Evolutionary conservation across 2,797 vertebrate genomes (phyloP), one percentile per base, ranked within the genome.

Genomic region (Hemibagrus guttatus): DNA sequence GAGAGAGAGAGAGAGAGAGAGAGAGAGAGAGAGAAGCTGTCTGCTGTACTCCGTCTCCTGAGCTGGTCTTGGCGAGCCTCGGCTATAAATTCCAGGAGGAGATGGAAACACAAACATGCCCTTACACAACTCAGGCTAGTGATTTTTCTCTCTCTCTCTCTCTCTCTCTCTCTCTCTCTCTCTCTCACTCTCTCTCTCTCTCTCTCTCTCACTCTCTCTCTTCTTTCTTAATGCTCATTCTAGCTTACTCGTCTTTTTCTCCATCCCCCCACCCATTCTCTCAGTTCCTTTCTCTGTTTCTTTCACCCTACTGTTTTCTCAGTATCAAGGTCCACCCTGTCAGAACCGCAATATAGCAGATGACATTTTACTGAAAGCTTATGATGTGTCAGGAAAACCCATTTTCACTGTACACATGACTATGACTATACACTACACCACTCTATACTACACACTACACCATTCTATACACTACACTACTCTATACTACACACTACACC

Each of bases 101-200:
- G 92, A 86, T 95, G 94, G 95, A 96, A 95, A 96, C 94, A 95
- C 95, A 96, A 96, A 96, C 95, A 96, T 88, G 93, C 90, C 85
- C 90, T 83, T 88, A 90, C 91, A 91, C 56, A 87, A 90, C 89
- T 90, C 81, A 87, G 91, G 87, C 88, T 28, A 90, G 89, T 90
- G 89, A 87, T 61, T 13, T 82, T 9, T 85, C 46, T 82, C 42
- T 76, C 58, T 61, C 16, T 59, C 35, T 79, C 49, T 69, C 68
- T 63, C 39, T 69, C 26, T 63, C 28, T n/a, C 39, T 75, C 54
- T 84, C 68, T 61, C 68, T 84, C 54, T 28, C 52, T 74, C 52
- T 72, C 68, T 71, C 64, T 68, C 21, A 54, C 46, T 49, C 64
- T 71, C 54, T 83, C n/a, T 54, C 28, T 54, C 75, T 35, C 8